phyloP scores from a whole-genome alignment of 2,888 invertebrate genomes.

The Nebria brevicollis region DNA sequence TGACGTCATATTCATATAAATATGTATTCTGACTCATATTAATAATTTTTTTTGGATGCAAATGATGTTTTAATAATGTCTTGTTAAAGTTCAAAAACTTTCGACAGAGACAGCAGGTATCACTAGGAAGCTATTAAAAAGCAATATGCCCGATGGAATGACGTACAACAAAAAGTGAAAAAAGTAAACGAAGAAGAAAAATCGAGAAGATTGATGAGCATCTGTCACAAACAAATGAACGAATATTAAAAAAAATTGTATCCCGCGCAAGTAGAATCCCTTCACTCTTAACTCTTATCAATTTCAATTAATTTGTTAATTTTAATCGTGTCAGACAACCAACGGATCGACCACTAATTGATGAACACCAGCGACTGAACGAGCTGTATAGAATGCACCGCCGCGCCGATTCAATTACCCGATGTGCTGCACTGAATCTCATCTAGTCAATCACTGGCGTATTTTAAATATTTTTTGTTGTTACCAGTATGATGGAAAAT shows the following conservation, averaged over 20 bases:
- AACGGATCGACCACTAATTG: constrained; percentile 45
- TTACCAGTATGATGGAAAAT: not conserved
- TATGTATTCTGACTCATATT: too few relatives aligned
- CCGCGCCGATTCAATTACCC: constrained; percentile 41
- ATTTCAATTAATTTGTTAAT: constrained; percentile 46
- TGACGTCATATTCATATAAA: too few relatives aligned
- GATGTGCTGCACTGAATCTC: constrained; percentile 21
- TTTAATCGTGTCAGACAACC: constrained; percentile 44
- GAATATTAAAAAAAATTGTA: constrained; percentile 38
- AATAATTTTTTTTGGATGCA: too few relatives aligned
- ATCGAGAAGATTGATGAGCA: constrained; percentile 28
- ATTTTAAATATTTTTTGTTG: not conserved
- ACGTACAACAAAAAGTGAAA: not conserved
- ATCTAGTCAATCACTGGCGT: constrained; percentile 13
- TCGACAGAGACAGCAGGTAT: not conserved
- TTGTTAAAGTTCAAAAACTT: not conserved
- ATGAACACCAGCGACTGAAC: not conserved
- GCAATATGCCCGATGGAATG: not conserved
- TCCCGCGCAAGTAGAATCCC: constrained; percentile 27
- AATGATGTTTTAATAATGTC: not conserved
- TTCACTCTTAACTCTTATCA: constrained; percentile 38
- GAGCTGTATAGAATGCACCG: constrained; percentile 24
- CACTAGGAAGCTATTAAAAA: not conserved
- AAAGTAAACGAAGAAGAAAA: not conserved
- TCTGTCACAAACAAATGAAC: constrained; percentile 38